phyloP scores from a whole-genome alignment of 2,888 invertebrate genomes.

The Calameuta idolon region DNA sequence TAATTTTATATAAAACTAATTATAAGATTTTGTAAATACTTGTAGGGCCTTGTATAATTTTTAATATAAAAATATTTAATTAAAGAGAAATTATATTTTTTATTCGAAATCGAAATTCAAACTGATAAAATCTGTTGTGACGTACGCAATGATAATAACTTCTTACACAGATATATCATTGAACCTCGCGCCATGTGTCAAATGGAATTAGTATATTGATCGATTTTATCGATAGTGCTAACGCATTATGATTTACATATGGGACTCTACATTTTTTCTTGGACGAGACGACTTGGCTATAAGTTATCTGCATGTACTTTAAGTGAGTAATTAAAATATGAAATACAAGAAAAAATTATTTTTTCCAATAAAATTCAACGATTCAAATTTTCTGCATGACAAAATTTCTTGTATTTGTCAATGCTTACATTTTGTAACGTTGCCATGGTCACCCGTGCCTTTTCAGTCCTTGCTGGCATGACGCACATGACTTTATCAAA shows the following conservation, averaged over 20 bases:
- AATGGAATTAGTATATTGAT: not conserved
- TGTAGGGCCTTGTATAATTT: not conserved
- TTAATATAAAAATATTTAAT: not conserved
- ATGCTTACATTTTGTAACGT: not conserved
- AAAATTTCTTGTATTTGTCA: not conserved
- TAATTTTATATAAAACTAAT: not conserved
- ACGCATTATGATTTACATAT: too few relatives aligned
- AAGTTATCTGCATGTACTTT: too few relatives aligned
- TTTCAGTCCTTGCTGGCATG: not conserved
- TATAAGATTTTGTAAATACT: not conserved
- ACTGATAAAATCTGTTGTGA: not conserved
- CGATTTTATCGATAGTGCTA: not conserved
- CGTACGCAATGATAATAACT: not conserved
- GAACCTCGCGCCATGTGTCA: not conserved
- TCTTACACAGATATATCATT: too few relatives aligned
- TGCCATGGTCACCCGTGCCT: not conserved
- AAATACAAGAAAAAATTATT: too few relatives aligned
- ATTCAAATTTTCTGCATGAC: too few relatives aligned
- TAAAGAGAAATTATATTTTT: not conserved
- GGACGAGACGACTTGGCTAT: too few relatives aligned
- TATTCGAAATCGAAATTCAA: not conserved
- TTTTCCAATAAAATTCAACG: too few relatives aligned
- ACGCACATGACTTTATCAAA: not conserved
- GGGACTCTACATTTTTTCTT: too few relatives aligned
- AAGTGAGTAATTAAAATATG: too few relatives aligned